phyloP scores from a whole-genome alignment of 2,113 vertebrate species.

The Crypturellus undulatus region DNA sequence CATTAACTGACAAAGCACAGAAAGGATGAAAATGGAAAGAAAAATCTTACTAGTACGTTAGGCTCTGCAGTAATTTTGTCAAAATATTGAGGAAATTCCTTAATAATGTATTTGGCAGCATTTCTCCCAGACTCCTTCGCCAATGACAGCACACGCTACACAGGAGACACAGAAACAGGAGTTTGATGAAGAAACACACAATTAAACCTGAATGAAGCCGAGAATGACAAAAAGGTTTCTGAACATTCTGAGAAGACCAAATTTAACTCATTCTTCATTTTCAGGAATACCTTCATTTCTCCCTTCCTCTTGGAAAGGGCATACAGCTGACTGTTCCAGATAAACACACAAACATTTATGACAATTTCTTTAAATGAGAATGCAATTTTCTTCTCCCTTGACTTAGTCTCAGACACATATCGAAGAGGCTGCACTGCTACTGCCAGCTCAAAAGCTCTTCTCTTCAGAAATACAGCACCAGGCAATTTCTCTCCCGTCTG shows the following conservation, averaged over 20 bases:
- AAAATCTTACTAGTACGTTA: slow-evolving; percentile 86
- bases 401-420: not conserved
- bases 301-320: not conserved
- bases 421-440: not conserved
- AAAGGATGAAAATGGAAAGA: not conserved
- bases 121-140: slow-evolving; percentile 89
- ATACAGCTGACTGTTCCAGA: not conserved
- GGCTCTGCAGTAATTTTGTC: slow-evolving; percentile 90
- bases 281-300: not conserved
- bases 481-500: fast-evolving
- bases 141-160: slow-evolving; percentile 84
- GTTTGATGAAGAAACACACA: not conserved
- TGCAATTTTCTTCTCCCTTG: not conserved
- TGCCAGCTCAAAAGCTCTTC: not conserved
- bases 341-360: not conserved
- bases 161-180: not conserved
- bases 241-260: not conserved
- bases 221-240: not conserved
- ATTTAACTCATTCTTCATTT: not conserved
- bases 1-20: not conserved
- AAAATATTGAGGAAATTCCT: slow-evolving; percentile 88
- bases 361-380: not conserved
- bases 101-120: slow-evolving; percentile 89
- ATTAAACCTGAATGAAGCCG: not conserved
- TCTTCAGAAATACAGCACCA: not conserved